A percentile compares a stretch with the other conserved stretches of the same genome.
Evolutionary conservation across 1,140 invertebrate species (phyloP).

Genomic region (Drosophila persimilis): DNA sequence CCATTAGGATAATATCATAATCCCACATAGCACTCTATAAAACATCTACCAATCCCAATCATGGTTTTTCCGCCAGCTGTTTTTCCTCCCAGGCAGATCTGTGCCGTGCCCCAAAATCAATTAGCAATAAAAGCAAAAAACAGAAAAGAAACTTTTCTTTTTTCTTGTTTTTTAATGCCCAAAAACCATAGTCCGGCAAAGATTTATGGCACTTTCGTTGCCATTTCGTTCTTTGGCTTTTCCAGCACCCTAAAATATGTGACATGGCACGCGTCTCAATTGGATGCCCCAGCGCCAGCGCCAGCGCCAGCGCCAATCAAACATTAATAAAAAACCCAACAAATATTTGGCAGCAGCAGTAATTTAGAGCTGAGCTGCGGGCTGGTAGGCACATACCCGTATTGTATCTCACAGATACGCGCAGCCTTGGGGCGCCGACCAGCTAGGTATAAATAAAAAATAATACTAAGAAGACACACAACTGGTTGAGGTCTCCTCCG

Average conservation of each 20-base stretch:
- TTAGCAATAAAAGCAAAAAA: slow-evolving; percentile 47
- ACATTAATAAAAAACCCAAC: slow-evolving; percentile 18
- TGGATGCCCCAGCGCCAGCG: background rate
- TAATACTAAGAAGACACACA: slow-evolving; percentile 30
- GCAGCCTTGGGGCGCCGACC: slow-evolving; percentile 16
- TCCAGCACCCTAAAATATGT: slow-evolving; percentile 22
- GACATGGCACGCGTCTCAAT: slow-evolving; percentile 38
- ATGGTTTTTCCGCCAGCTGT: slow-evolving; percentile 14
- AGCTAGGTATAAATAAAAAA: slow-evolving; percentile 39
- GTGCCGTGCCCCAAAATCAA: slow-evolving; percentile 36
- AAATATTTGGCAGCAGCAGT: background rate
- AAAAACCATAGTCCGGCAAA: slow-evolving; percentile 26
- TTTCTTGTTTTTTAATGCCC: slow-evolving; percentile 52
- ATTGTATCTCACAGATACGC: slow-evolving; percentile 1
- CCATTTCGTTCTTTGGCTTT: slow-evolving; percentile 43
- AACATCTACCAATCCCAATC: no score
- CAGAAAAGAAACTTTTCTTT: slow-evolving; percentile 18
- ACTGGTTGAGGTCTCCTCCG: slow-evolving; percentile 43
- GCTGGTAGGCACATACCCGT: background rate
- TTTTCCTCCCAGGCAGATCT: slow-evolving; percentile 27
- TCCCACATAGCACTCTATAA: background rate
- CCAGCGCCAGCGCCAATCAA: background rate
- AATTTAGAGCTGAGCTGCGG: slow-evolving; percentile 5
- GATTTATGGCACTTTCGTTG: slow-evolving; percentile 49
- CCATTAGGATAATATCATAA: slow-evolving; percentile 5